Evolutionary conservation across 2,797 vertebrate species (phyloP), one percentile per base, ranked within the genome.

Genomic region (Enteromius anoplus): DNA sequence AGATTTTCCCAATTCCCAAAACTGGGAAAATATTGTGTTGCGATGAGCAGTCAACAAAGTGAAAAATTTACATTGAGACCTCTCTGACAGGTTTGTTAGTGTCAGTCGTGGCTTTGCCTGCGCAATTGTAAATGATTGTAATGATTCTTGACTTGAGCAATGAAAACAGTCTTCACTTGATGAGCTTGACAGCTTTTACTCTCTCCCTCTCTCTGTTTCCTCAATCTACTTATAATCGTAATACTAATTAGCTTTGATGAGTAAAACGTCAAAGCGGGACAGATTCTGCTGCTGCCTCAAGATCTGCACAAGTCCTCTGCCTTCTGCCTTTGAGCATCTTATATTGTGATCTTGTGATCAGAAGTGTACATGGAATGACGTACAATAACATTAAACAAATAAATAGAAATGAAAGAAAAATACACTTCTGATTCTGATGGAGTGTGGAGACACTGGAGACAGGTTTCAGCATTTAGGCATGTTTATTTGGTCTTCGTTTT

Each of bases 131-230:
- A 75, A 69, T 83, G 73, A 83, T 76, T 76, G 26, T 77, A 83
- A 83, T 76, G 64, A 69, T 68, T 69, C 62, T 60, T 83, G 73
- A 83, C 73, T 76, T 76, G 37, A 76, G 81, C 72, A 83, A 77
- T 69, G 81, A 75, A 76, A 76, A 83, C 81, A 83, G 73, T 76
- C 81, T 75, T 69, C 65, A 34, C 40, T 76, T 83, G 81, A 82
- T 65, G 64, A 76, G 49, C 37, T 75, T 83, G 72, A 77, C 77
- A 73, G 47, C 78, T 68, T 42, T 51, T 37, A 10, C 7, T 79
- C 76, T 55, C n/a, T 75, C 32, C 37, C 65, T 71, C 53, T 80
- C 70, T 72, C 37, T 6, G 0, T 71, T 23, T 78, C 17, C 32
- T 70, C 21, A 70, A 40, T 70, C 37, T 60, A 47, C 19, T 47